Conservation (phyloP, 1,140 invertebrate genomes). For the Brachionus plicatilis region DNA sequence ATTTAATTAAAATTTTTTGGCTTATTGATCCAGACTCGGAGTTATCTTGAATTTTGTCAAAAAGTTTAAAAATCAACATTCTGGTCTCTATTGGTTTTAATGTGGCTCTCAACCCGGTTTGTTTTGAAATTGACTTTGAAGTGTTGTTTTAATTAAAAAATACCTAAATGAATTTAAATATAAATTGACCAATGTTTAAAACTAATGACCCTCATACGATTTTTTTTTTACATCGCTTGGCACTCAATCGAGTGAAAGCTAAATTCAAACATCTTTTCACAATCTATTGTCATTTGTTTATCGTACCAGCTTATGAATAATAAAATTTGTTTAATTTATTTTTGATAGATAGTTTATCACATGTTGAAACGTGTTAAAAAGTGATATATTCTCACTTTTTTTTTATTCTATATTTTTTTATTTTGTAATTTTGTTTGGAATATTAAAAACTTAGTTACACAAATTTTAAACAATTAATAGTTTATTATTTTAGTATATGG, state of each 20-base stretch:
- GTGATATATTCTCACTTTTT: background rate
- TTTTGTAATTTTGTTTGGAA: background rate
- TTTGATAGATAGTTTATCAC: background rate
- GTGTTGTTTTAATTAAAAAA: conserved; percentile 13
- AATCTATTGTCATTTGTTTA: background rate
- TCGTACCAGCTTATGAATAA: background rate
- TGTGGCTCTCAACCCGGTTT: background rate
- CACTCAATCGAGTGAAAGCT: background rate
- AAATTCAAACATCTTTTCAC: background rate
- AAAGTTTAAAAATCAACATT: background rate
- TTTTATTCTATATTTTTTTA: background rate
- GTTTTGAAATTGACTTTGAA: conserved; percentile 10
- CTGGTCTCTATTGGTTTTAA: background rate
- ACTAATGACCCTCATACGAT: background rate
- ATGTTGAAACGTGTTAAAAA: background rate
- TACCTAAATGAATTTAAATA: background rate
- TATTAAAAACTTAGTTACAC: background rate
- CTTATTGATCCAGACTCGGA: background rate
- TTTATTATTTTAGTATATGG: background rate
- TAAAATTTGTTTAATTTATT: background rate
- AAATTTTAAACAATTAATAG: background rate
- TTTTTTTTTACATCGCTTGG: conserved; percentile 12
- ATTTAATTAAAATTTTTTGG: conserved; percentile 19
- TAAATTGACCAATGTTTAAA: background rate
- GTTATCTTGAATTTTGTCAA: background rate